Evolutionary conservation across 2,888 invertebrate species (phyloP).

Genomic region (Gastracanthus pulcherrimus): DNA sequence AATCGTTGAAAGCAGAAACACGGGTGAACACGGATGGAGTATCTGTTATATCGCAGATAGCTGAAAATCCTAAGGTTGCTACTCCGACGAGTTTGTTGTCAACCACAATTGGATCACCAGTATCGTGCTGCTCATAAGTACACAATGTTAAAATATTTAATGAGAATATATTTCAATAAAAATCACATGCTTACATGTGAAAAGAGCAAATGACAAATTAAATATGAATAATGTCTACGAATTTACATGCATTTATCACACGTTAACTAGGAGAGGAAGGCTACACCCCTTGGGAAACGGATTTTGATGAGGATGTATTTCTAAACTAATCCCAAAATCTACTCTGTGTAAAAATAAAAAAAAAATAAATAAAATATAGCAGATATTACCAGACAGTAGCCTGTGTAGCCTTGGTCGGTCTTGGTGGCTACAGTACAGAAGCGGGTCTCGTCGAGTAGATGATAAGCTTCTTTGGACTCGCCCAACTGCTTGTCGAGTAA

Average conservation of each 20-base stretch:
- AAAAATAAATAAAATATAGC: too few relatives aligned
- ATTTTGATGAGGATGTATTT: too few relatives aligned
- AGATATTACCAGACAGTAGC: slow-evolving; percentile 40
- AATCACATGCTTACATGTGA: too few relatives aligned
- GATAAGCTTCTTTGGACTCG: slow-evolving; percentile 53
- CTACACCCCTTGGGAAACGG: too few relatives aligned
- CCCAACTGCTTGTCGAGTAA: slow-evolving; percentile 61
- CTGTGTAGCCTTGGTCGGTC: slow-evolving; percentile 29
- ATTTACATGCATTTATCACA: too few relatives aligned
- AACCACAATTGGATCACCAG: slow-evolving; percentile 80
- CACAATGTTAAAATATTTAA: too few relatives aligned
- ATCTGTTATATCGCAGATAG: slow-evolving; percentile 74
- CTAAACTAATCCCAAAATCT: too few relatives aligned
- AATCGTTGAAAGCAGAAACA: slow-evolving; percentile 75
- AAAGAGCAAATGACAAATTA: too few relatives aligned
- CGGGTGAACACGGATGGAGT: slow-evolving; percentile 76
- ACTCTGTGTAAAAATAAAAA: too few relatives aligned
- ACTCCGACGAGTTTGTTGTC: slow-evolving; percentile 80
- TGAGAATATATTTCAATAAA: too few relatives aligned
- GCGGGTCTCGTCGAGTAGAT: slow-evolving; percentile 62
- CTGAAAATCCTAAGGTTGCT: slow-evolving; percentile 78
- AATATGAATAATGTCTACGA: too few relatives aligned
- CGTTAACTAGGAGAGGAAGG: too few relatives aligned
- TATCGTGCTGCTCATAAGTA: slow-evolving; percentile 78
- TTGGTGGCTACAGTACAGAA: slow-evolving; percentile 65